These are phyloP conservation scores for Vidua macroura DNA, from an alignment of 2,113 vertebrate species.

Conservation along the genomic window DNA sequence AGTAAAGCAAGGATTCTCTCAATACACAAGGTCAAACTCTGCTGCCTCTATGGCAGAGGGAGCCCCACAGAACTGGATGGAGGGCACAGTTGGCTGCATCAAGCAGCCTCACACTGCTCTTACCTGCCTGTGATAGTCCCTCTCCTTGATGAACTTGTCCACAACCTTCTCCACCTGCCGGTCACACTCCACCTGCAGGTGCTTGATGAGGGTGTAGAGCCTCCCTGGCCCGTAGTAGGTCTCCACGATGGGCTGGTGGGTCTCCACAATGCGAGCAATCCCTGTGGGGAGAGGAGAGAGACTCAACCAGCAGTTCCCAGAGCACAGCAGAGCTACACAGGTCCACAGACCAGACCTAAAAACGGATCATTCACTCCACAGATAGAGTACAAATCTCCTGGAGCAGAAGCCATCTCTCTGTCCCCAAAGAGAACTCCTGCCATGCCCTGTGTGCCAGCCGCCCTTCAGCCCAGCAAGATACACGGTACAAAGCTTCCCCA, in stretches of 20 bases:
- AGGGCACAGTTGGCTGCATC: background rate
- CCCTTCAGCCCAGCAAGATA: background rate
- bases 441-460: background rate
- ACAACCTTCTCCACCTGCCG: conserved; percentile 91
- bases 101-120: background rate
- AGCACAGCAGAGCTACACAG: background rate
- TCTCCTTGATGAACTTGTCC: conserved; percentile 91
- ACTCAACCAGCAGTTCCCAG: background rate
- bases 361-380: background rate
- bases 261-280: conserved; percentile 94
- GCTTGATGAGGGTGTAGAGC: conserved; percentile 89
- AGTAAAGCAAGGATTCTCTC: background rate
- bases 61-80: background rate
- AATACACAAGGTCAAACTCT: background rate
- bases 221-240: conserved; percentile 95
- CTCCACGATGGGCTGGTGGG: conserved; percentile 96
- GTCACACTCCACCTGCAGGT: conserved; percentile 95
- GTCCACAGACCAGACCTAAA: background rate
- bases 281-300: conserved; percentile 68
- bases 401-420: background rate
- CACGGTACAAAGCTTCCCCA: background rate
- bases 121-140: conserved; percentile 92
- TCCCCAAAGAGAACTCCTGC: background rate
- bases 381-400: background rate
- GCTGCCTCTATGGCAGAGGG: background rate